phyloP scores from a whole-genome alignment of 1,140 invertebrate species.

The Ditylenchus dipsaci region DNA sequence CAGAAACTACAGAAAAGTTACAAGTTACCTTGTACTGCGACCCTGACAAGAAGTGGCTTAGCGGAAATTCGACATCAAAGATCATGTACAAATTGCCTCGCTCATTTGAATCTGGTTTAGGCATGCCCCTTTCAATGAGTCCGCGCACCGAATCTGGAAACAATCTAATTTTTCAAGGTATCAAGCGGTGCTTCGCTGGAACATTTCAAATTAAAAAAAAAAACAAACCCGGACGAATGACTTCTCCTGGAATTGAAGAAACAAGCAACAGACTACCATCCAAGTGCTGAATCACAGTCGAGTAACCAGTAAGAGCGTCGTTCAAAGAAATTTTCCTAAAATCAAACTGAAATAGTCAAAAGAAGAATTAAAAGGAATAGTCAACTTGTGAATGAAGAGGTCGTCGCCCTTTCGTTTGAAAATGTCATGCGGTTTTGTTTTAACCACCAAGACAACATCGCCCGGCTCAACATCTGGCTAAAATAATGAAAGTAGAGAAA shows the following conservation, averaged over 20 bases:
- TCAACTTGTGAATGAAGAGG: constrained; percentile 59
- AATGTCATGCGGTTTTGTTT: constrained; percentile 61
- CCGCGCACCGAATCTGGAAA: constrained; percentile 59
- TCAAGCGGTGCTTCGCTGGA: neutral
- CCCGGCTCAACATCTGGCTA: constrained; percentile 61
- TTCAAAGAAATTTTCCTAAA: constrained; percentile 61
- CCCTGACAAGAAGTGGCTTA: constrained; percentile 71
- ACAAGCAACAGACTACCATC: constrained; percentile 76
- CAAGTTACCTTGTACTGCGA: constrained; percentile 64
- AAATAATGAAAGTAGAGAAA: constrained; percentile 19
- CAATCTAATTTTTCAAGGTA: neutral
- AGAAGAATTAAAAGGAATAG: neutral
- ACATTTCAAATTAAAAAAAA: too few species aligned
- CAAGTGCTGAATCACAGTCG: constrained; percentile 69
- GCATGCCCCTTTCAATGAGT: constrained; percentile 64
- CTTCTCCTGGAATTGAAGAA: constrained; percentile 69
- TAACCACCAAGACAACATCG: constrained; percentile 63
- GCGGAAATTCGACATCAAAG: constrained; percentile 78
- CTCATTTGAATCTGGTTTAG: constrained; percentile 70
- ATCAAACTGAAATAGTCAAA: neutral
- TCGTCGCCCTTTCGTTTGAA: constrained; percentile 61
- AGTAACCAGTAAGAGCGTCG: constrained; percentile 65
- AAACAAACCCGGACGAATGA: constrained; percentile 66
- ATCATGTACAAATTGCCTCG: constrained; percentile 80
- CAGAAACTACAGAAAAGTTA: too few species aligned